Base-by-base conservation (phyloP, 2,888 invertebrate genomes). In the Standfussiana lucernea region DNA sequence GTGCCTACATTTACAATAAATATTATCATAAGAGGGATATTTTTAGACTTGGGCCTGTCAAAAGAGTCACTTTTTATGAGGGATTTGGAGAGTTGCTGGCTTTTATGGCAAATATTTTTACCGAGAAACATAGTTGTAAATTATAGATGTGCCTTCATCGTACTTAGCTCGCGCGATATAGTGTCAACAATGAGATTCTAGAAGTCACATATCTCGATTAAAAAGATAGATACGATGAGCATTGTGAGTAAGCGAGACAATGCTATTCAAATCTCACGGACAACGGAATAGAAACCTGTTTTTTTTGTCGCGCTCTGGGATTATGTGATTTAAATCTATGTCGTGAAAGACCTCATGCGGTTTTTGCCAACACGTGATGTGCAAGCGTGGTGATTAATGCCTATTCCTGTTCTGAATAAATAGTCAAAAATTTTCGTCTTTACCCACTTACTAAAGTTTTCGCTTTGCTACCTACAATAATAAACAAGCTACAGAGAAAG, bases 1-100 rank as follows among this genome's bases (percentile, higher is more conserved):
- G 74, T 86, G 68, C 56, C 65, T 68, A 65, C 73, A 86, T 83
- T 78, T 69, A 72, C 61, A 62, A 65, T 59, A 74, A 66, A 65
- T 74, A 72, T 66, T 65, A 69, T 68, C 47, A 85, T 28, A 40
- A 18, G 8, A 37, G 24, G n/a, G 47, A 62, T 72, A 56, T 66
- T 73, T 80, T 72, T 64, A 59, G 47, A 45, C 37, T 42, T 13
- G 6, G 37, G 10, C 28, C 32, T 67, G 28, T 35, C 37, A 32
- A n/a, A 42, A 53, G 42, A 15, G 28, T 56, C 11, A 62, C 18
- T 65, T 47, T 45, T 42, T 35, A 10, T 24, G 47, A 61, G 6
- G 7, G 18, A 40, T 35, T 80, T 72, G 3, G 11, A 21, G 45
- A 15, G 45, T 64, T 5, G n/a, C 15, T 72, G 53, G 32, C 18